Evolutionary conservation across 2,797 vertebrate genomes (phyloP), one percentile per base, ranked within the genome.

Genomic region (Pteropus rufus): DNA sequence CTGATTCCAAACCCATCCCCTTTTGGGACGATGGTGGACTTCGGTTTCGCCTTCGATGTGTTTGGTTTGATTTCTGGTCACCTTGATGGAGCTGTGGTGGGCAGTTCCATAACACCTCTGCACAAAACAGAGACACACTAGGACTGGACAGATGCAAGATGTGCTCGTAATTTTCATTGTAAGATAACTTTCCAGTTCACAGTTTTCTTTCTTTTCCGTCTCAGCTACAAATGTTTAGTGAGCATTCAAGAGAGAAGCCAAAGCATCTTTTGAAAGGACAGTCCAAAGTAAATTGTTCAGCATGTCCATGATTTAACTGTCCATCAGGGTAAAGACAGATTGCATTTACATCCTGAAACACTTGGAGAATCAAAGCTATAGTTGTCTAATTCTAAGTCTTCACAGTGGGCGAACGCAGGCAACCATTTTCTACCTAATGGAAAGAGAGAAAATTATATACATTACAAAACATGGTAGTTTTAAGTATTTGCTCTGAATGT

Each of bases 1-100:
- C 98, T 99, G 99, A 98, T 99, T 99, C 99, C 99, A 99, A 97
- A 99, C 99, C 99, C 99, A 99, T 98, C 99, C 99, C 11, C 99
- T 99, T 98, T 99, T 99, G 29, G 99, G 99, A 96, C 99, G 99
- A 98, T 99, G 99, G 98, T 99, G 99, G 56, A 99, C 99, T 98
- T 99, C 99, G 10, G 99, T 99, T 98, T 99, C 99, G 0, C 99
- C 99, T 73, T 99, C 99, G 86, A 98, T 89, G 94, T 99, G 98
- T 98, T 98, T 99, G 96, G 99, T 99, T 98, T 99, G 99, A 97
- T 99, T 99, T 98, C 98, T 99, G 95, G 98, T 98, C 96, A 98
- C 98, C 98, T 98, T 99, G 92, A 98, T 95, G 91, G 99, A 98
- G 97, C 98, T 93, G 95, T 99, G 99, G 97, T 99, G 99, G 95